phyloP scores from a whole-genome alignment of 2,888 invertebrate genomes.

The Volucella inflata region DNA sequence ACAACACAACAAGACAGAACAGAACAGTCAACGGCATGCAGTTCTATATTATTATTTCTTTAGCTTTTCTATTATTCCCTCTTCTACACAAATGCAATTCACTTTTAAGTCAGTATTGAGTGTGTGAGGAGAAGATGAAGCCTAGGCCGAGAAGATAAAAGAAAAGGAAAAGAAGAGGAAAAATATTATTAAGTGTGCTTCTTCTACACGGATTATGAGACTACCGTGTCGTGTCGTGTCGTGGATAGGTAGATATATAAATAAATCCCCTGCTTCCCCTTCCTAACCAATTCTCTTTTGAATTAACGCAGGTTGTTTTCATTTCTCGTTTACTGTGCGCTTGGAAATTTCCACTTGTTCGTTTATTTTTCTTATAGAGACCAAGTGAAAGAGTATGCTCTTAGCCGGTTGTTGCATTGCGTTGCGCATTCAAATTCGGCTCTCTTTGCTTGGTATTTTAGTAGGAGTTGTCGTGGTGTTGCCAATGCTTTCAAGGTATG shows the following conservation, averaged over 20 bases:
- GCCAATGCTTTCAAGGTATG: background rate
- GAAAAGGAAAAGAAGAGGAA: constrained; percentile 64
- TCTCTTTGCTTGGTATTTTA: background rate
- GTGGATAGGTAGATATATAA: background rate
- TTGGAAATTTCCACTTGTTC: constrained; percentile 62
- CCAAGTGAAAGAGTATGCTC: background rate
- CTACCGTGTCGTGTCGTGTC: background rate
- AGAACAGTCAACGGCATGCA: constrained; percentile 68
- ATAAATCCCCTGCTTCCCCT: constrained; percentile 55
- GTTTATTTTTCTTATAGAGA: constrained; percentile 6
- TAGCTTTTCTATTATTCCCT: constrained; percentile 25
- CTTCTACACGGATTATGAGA: background rate
- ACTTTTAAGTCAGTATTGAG: constrained; percentile 39
- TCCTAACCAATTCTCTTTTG: constrained; percentile 61
- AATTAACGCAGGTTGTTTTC: constrained; percentile 68
- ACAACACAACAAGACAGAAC: constrained; percentile 16
- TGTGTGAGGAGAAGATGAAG: constrained; percentile 53
- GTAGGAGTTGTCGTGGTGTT: background rate
- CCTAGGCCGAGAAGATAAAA: constrained; percentile 14
- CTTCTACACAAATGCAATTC: constrained; percentile 56
- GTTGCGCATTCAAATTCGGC: background rate
- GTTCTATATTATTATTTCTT: constrained; percentile 74
- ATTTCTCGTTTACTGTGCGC: constrained; percentile 43
- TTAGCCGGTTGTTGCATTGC: background rate
- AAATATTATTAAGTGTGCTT: constrained; percentile 43